These are phyloP conservation scores for Odontamblyopus rebecca DNA, from an alignment of 2,797 vertebrate genomes.

Conservation along the genomic window DNA sequence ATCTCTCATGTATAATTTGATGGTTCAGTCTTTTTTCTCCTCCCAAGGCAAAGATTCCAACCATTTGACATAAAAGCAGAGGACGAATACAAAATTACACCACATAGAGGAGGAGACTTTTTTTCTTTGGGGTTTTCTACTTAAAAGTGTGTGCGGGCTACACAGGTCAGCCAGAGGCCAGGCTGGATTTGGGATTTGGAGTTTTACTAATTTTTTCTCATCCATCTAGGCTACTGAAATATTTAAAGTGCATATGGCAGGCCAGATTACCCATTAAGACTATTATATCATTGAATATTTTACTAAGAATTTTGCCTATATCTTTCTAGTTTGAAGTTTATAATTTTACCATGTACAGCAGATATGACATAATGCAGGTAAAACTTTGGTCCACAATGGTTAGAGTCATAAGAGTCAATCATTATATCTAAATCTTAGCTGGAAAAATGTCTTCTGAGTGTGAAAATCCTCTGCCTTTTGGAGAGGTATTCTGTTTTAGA, in stretches of 20 bases:
- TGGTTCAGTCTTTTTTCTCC: neutral
- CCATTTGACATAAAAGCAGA: neutral
- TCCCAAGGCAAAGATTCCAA: neutral
- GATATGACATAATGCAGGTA: too few relatives aligned
- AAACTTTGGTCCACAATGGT: too few relatives aligned
- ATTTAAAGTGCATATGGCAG: neutral
- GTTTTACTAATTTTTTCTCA: neutral
- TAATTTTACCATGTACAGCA: too few relatives aligned
- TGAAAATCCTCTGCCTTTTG: too few relatives aligned
- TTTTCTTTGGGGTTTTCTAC: neutral
- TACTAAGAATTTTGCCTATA: too few relatives aligned
- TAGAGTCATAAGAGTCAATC: too few relatives aligned
- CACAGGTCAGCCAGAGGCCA: conserved; percentile 17
- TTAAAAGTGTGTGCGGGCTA: conserved; percentile 6
- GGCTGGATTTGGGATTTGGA: neutral
- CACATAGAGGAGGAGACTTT: neutral
- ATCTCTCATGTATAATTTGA: neutral
- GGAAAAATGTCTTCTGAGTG: too few relatives aligned
- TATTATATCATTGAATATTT: too few relatives aligned
- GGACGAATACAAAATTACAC: neutral
- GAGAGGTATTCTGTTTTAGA: too few relatives aligned
- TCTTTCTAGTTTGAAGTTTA: too few relatives aligned
- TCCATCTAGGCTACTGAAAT: neutral
- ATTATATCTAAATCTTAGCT: too few relatives aligned
- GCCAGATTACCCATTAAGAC: too few relatives aligned